Percentiles rank a stretch among this genome's conserved stretches.
Evolutionary conservation across 2,888 invertebrate species (phyloP).

Genomic region (Odontocolon sp.): DNA sequence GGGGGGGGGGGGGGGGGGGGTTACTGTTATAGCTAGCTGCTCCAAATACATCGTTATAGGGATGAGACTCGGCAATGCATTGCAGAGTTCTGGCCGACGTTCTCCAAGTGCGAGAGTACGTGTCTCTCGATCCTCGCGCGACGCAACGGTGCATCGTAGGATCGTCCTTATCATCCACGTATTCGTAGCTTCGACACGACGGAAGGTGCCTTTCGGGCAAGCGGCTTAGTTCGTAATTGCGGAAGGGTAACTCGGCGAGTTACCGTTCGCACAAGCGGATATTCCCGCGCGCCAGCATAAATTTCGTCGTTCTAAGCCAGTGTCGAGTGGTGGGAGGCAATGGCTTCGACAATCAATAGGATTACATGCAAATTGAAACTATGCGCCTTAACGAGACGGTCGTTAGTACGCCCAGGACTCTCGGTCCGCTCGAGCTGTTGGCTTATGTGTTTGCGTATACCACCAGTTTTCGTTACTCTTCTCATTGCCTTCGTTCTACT

Average conservation of each 20-base stretch:
- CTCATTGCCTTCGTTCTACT: background rate
- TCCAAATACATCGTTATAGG: background rate
- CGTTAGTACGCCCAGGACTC: slow-evolving; percentile 9
- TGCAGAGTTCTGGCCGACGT: slow-evolving; percentile 22
- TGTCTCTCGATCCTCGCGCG: slow-evolving; percentile 28
- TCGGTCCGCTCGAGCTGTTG: background rate
- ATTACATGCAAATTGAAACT: slow-evolving; percentile 60
- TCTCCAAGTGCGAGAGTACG: slow-evolving; percentile 25
- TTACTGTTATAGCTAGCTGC: slow-evolving; percentile 1
- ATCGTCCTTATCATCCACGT: background rate
- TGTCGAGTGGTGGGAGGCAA: slow-evolving; percentile 24
- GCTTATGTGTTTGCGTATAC: background rate
- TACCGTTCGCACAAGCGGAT: slow-evolving; percentile 41
- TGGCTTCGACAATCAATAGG: slow-evolving; percentile 60
- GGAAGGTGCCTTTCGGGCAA: background rate
- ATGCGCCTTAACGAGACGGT: slow-evolving; percentile 23
- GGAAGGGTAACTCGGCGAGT: slow-evolving; percentile 6
- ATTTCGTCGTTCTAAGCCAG: slow-evolving; percentile 24
- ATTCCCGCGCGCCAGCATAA: slow-evolving; percentile 46
- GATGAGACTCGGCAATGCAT: background rate
- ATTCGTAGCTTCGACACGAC: slow-evolving; percentile 21
- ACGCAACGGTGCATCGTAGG: background rate
- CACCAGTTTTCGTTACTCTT: background rate
- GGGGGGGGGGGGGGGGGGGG: background rate
- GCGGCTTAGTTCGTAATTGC: slow-evolving; percentile 25